These are phyloP conservation scores for Crax fasciolata DNA, from an alignment of 2,797 vertebrate species.

Conservation along the genomic window DNA sequence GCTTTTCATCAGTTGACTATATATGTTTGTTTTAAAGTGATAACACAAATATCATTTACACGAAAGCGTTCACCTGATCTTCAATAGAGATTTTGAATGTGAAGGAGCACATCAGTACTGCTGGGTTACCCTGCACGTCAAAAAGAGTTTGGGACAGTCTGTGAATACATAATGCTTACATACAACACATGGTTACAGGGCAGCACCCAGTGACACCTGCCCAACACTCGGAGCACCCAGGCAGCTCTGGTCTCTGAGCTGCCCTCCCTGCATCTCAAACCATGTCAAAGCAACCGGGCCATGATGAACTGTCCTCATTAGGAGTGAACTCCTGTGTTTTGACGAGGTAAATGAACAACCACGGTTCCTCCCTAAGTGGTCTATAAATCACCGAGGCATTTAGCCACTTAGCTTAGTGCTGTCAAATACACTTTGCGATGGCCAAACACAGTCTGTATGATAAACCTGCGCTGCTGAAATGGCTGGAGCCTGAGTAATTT, in stretches of 20 bases:
- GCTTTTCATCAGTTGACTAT: background rate
- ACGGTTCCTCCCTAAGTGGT: background rate
- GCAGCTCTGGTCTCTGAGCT: background rate
- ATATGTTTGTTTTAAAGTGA: background rate
- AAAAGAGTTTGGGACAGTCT: background rate
- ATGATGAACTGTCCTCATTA: background rate
- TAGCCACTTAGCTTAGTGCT: constrained; percentile 5
- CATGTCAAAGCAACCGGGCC: background rate
- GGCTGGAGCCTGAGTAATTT: constrained; percentile 4
- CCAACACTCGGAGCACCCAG: fast-evolving
- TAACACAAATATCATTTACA: background rate
- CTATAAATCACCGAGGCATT: constrained; percentile 31
- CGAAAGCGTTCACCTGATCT: background rate
- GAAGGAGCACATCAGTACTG: background rate
- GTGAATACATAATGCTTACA: background rate
- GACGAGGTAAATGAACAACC: constrained; percentile 3
- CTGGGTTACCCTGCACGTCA: background rate
- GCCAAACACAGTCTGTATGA: constrained; percentile 36
- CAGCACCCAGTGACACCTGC: fast-evolving
- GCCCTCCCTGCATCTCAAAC: background rate
- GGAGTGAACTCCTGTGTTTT: constrained; percentile 2
- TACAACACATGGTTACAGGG: background rate
- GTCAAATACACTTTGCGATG: constrained; percentile 42
- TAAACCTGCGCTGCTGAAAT: background rate
- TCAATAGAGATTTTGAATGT: background rate